Evolutionary conservation across 2,888 invertebrate genomes (phyloP).

Genomic region (Agrotis exclamationis): DNA sequence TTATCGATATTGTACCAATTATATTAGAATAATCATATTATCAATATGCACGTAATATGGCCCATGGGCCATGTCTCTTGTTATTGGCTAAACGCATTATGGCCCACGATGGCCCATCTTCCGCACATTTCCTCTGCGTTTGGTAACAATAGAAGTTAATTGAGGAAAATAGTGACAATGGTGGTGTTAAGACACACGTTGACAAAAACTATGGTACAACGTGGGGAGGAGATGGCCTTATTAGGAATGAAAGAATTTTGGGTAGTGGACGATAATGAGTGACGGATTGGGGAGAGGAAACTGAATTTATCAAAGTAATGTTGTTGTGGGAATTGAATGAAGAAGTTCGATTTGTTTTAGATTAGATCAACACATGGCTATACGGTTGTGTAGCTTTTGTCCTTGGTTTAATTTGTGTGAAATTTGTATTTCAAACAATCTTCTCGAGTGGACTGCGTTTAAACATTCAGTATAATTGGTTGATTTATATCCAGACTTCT

Average conservation of each 20-base stretch:
- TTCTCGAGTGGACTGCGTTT: too few relatives aligned
- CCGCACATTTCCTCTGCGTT: conserved; percentile 41
- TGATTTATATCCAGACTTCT: too few relatives aligned
- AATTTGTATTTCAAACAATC: too few relatives aligned
- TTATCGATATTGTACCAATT: background rate
- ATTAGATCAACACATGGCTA: background rate
- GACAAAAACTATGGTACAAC: conserved; percentile 28
- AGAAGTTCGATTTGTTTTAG: background rate
- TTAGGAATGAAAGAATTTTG: conserved; percentile 14
- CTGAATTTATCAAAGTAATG: background rate
- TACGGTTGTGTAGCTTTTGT: too few relatives aligned
- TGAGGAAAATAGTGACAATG: conserved; percentile 52
- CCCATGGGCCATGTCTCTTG: conserved; percentile 6
- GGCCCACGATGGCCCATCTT: conserved; percentile 28
- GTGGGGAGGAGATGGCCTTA: conserved; percentile 3
- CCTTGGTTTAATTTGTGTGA: too few relatives aligned
- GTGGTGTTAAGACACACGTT: conserved; percentile 16
- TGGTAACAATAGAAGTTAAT: conserved; percentile 43
- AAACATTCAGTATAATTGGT: too few relatives aligned
- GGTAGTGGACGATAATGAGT: conserved; percentile 1
- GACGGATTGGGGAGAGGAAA: too few relatives aligned
- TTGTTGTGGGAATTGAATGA: background rate
- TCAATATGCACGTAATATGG: conserved; percentile 33
- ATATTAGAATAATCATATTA: conserved; percentile 28
- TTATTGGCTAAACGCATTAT: conserved; percentile 18